Percentiles rank a stretch among this genome's conserved stretches.
Conservation (phyloP, 2,113 vertebrate genomes). For the Polypterus bichir region DNA sequence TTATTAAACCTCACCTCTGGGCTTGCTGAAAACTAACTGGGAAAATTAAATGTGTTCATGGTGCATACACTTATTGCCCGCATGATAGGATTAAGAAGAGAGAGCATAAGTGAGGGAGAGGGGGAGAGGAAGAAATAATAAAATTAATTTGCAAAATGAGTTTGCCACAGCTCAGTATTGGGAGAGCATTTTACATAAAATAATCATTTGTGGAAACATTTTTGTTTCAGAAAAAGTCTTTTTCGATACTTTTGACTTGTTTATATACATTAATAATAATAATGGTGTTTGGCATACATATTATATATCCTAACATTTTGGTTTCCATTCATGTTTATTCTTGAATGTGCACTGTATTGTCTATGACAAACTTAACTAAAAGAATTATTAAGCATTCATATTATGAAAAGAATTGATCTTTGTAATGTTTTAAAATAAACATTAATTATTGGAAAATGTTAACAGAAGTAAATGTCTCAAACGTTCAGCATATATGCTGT, state of each 20-base stretch:
- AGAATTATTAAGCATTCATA: too few relatives aligned
- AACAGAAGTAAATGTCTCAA: too few relatives aligned
- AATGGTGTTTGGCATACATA: too few relatives aligned
- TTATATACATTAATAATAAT: neutral
- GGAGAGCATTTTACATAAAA: slow-evolving; percentile 25
- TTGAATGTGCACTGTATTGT: too few relatives aligned
- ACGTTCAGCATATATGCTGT: too few relatives aligned
- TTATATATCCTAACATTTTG: too few relatives aligned
- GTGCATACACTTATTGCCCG: slow-evolving; percentile 77
- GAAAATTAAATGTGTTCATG: slow-evolving; percentile 95
- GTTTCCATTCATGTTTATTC: too few relatives aligned
- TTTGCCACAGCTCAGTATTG: slow-evolving; percentile 24
- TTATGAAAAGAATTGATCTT: too few relatives aligned
- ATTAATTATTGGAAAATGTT: too few relatives aligned
- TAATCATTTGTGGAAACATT: slow-evolving; percentile 11
- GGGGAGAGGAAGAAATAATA: slow-evolving; percentile 52
- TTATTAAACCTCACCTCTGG: slow-evolving; percentile 99
- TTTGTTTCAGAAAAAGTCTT: slow-evolving; percentile 3
- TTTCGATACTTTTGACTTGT: neutral
- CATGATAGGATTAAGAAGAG: slow-evolving; percentile 70
- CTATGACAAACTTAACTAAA: too few relatives aligned
- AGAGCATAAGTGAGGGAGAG: slow-evolving; percentile 24
- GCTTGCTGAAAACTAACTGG: slow-evolving; percentile 86
- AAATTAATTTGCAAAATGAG: slow-evolving; percentile 71
- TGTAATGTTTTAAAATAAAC: too few relatives aligned